Conservation (phyloP, 2,113 vertebrate genomes). For the Hyaena hyaena region DNA sequence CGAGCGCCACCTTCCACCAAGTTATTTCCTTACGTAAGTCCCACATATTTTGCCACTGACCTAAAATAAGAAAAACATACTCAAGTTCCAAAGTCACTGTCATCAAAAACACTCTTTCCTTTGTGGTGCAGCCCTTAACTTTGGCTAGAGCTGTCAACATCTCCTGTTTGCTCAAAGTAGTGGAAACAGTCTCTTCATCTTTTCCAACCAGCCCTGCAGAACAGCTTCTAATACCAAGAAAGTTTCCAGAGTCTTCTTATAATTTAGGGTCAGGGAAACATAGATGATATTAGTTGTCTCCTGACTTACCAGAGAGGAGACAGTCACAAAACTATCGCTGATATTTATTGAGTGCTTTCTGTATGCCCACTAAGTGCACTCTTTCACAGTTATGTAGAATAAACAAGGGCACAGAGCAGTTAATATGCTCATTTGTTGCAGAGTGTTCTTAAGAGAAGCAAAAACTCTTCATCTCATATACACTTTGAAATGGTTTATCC, state of each 20-base stretch:
- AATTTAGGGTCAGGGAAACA: background rate
- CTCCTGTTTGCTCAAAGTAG: slow-evolving; percentile 17
- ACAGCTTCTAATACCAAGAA: background rate
- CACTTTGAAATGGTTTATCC: background rate
- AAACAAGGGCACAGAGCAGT: background rate
- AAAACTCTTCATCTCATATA: slow-evolving; percentile 42
- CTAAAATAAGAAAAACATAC: slow-evolving; percentile 46
- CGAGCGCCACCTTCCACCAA: background rate
- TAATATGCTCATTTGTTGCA: slow-evolving; percentile 13
- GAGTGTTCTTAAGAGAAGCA: background rate
- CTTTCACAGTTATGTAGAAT: background rate
- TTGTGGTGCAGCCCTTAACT: background rate
- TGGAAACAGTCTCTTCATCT: background rate
- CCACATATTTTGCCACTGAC: background rate
- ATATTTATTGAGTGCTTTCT: background rate
- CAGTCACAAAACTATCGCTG: background rate
- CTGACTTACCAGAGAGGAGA: background rate
- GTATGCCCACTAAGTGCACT: background rate
- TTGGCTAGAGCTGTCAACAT: background rate
- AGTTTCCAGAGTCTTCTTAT: background rate
- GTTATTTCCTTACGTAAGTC: background rate
- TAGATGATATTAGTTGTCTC: background rate
- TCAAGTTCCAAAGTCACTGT: slow-evolving; percentile 1
- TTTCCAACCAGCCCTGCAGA: background rate
- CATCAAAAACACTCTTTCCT: background rate